Conservation (phyloP, 2,113 vertebrate species). For the Etheostoma spectabile region DNA sequence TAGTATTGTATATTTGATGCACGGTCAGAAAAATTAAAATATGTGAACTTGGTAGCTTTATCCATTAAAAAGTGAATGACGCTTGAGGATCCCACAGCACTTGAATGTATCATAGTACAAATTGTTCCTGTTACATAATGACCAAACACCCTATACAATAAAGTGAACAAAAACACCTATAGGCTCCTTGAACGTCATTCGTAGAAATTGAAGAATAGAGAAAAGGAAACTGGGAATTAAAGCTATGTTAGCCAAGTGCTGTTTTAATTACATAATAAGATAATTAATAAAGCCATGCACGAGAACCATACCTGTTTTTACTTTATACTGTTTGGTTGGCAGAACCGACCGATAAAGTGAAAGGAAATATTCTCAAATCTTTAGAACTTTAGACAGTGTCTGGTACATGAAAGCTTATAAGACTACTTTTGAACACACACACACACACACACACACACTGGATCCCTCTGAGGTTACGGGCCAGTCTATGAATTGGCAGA, state of each 20-base stretch:
- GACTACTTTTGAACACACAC: conserved; percentile 14
- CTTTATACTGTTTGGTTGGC: no score
- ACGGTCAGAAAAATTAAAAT: neutral
- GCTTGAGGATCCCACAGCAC: no score
- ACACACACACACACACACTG: no score
- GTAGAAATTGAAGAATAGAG: neutral
- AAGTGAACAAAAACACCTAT: neutral
- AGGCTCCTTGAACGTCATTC: neutral
- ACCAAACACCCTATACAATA: neutral
- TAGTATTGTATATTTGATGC: neutral
- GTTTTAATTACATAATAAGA: neutral
- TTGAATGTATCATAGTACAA: neutral
- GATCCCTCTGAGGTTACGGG: neutral
- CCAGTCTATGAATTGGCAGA: conserved; percentile 28
- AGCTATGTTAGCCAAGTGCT: neutral
- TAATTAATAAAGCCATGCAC: neutral
- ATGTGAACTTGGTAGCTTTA: neutral
- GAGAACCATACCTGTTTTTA: no score
- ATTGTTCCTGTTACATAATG: neutral
- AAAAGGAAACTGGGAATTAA: neutral
- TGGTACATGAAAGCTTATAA: conserved; percentile 25
- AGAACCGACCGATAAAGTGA: neutral
- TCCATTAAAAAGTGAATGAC: no score
- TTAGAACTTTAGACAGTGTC: conserved; percentile 41
- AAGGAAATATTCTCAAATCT: conserved; percentile 68